These are phyloP conservation scores for Ophioninae sp. DNA, from an alignment of 2,888 invertebrate species.

Conservation along the genomic window DNA sequence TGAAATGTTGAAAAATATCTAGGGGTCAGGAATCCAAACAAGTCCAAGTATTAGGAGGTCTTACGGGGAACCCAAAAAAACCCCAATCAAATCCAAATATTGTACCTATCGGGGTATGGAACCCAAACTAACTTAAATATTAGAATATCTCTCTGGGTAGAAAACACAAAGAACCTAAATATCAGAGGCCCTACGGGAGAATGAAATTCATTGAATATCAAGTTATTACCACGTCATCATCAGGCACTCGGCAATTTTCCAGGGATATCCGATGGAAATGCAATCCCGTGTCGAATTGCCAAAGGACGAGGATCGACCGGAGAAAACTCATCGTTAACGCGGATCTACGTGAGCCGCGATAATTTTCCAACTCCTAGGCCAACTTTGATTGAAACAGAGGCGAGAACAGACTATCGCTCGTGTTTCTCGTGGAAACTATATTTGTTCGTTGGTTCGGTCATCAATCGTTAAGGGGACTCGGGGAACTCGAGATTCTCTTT, in stretches of 20 bases:
- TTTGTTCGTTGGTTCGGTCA: background rate
- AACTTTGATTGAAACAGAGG: constrained; percentile 30
- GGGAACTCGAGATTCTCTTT: constrained; percentile 22
- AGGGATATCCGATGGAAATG: background rate
- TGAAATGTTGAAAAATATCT: too few species aligned
- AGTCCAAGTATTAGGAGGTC: too few species aligned
- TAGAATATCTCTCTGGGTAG: too few species aligned
- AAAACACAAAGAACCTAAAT: too few species aligned
- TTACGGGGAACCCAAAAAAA: too few species aligned
- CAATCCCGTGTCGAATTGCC: background rate
- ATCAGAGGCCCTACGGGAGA: too few species aligned
- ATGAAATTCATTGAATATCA: too few species aligned
- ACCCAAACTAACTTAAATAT: too few species aligned
- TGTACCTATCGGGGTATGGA: too few species aligned
- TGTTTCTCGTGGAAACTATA: background rate
- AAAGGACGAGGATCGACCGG: background rate
- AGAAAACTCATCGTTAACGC: background rate
- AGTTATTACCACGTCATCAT: background rate
- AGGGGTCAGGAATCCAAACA: too few species aligned
- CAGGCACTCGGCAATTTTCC: background rate
- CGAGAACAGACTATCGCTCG: constrained; percentile 8
- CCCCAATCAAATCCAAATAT: too few species aligned
- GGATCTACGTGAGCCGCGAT: background rate
- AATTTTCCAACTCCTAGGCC: background rate
- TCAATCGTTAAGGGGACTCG: constrained; percentile 5